These are phyloP conservation scores for Geophilus truncorum DNA, from an alignment of 2,888 invertebrate genomes.

Conservation along the genomic window DNA sequence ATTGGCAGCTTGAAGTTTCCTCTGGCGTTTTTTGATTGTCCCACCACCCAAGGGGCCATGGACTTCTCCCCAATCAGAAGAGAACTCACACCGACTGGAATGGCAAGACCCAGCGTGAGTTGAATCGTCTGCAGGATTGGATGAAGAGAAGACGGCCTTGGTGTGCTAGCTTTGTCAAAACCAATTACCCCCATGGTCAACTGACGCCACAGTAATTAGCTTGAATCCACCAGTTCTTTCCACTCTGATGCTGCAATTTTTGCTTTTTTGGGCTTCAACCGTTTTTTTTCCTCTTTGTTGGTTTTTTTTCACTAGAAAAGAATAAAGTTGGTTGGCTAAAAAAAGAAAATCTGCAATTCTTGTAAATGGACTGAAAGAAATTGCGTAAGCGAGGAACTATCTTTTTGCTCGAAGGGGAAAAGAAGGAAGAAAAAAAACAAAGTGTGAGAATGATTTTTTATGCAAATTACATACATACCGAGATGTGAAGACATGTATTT, in stretches of 20 bases:
- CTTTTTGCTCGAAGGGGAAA: neutral
- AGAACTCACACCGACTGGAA: slow-evolving; percentile 23
- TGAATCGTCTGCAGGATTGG: slow-evolving; percentile 29
- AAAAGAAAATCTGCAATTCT: neutral
- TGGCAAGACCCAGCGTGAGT: slow-evolving; percentile 27
- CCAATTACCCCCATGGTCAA: slow-evolving; percentile 32
- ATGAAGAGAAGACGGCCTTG: slow-evolving; percentile 29
- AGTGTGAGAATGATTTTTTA: neutral
- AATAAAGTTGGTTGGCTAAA: neutral
- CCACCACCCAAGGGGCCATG: slow-evolving; percentile 32
- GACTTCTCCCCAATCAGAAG: slow-evolving; percentile 17
- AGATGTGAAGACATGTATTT: neutral
- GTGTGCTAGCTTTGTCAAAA: slow-evolving; percentile 16
- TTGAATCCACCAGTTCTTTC: neutral
- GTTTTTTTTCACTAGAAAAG: neutral
- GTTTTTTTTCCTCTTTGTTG: neutral
- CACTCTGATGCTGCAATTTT: neutral
- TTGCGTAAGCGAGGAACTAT: neutral
- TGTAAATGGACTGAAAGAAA: slow-evolving; percentile 1
- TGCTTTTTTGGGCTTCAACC: neutral
- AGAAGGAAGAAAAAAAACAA: neutral
- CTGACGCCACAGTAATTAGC: slow-evolving; percentile 23
- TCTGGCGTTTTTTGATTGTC: neutral
- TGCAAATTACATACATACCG: neutral
- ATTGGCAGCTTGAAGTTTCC: slow-evolving; percentile 14